phyloP scores from a whole-genome alignment of 2,113 vertebrate species.

The Poecile atricapillus region DNA sequence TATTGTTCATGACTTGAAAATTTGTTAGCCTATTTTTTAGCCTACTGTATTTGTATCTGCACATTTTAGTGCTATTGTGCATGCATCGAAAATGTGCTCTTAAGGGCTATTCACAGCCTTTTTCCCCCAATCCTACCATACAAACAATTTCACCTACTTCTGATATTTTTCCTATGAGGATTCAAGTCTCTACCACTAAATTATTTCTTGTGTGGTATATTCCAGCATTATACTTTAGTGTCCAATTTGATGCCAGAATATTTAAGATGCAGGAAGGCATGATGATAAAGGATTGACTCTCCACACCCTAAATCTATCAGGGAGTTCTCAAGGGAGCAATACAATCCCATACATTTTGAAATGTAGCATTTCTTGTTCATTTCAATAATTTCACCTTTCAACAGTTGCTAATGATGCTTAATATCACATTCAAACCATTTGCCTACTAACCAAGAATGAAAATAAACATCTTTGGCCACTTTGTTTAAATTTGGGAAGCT shows the following conservation, averaged over 20 bases:
- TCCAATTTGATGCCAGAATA: slow-evolving; percentile 25
- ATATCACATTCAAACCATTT: slow-evolving; percentile 7
- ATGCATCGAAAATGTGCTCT: background rate
- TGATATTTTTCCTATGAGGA: background rate
- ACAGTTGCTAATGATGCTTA: slow-evolving; percentile 1
- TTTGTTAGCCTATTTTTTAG: background rate
- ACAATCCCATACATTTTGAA: background rate
- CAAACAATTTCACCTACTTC: background rate
- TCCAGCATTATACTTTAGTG: background rate
- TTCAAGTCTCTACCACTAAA: background rate
- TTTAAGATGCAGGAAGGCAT: background rate
- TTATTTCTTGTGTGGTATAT: background rate
- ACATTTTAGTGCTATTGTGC: background rate
- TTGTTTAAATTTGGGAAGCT: slow-evolving; percentile 1
- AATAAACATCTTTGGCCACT: background rate
- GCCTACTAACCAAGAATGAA: slow-evolving; percentile 24
- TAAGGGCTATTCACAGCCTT: background rate
- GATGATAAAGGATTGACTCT: slow-evolving; percentile 22
- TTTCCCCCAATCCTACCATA: background rate
- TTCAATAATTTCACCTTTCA: slow-evolving; percentile 37
- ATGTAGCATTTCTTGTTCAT: slow-evolving; percentile 5
- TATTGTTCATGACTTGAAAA: background rate
- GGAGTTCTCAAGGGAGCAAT: background rate
- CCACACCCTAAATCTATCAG: background rate
- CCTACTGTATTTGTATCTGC: background rate